These are phyloP conservation scores for Drosophila pseudotalamancana DNA, from an alignment of 2,888 invertebrate species.

Conservation along the genomic window DNA sequence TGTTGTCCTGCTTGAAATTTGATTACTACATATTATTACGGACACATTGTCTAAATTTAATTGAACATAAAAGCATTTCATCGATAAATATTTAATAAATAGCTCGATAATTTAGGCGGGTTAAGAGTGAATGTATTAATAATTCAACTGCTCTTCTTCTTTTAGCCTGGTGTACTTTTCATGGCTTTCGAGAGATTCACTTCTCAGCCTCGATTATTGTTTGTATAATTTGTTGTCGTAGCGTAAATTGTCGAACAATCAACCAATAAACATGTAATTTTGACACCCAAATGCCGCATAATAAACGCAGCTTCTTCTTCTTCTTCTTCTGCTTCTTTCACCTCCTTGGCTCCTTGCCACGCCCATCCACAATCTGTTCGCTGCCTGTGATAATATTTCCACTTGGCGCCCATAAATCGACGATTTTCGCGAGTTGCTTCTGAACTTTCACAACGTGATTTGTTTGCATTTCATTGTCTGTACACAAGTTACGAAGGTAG, in stretches of 20 bases:
- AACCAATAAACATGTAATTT: conserved; percentile 37
- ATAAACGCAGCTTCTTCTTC: conserved; percentile 6
- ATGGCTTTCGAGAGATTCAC: too few species aligned
- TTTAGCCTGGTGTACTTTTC: too few species aligned
- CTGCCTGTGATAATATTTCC: conserved; percentile 66
- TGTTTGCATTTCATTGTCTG: conserved; percentile 69
- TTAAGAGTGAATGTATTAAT: too few species aligned
- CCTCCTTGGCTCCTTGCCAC: conserved; percentile 1
- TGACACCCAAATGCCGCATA: conserved; percentile 12
- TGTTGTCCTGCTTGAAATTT: conserved; percentile 29
- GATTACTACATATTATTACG: conserved; percentile 44
- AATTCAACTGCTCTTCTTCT: too few species aligned
- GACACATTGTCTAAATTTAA: too few species aligned
- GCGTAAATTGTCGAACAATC: conserved; percentile 1
- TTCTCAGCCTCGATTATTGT: neutral
- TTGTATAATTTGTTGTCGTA: neutral
- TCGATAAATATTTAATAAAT: too few species aligned
- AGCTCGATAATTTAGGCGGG: too few species aligned
- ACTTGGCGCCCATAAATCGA: conserved; percentile 73
- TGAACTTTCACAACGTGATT: conserved; percentile 57
- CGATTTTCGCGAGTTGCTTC: conserved; percentile 54
- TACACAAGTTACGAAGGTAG: conserved; percentile 38
- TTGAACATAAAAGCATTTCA: too few species aligned
- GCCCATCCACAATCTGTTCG: neutral
- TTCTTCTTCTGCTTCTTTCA: too few species aligned